phyloP scores from a whole-genome alignment of 2,797 vertebrate genomes.

The Eulemur coronatus region DNA sequence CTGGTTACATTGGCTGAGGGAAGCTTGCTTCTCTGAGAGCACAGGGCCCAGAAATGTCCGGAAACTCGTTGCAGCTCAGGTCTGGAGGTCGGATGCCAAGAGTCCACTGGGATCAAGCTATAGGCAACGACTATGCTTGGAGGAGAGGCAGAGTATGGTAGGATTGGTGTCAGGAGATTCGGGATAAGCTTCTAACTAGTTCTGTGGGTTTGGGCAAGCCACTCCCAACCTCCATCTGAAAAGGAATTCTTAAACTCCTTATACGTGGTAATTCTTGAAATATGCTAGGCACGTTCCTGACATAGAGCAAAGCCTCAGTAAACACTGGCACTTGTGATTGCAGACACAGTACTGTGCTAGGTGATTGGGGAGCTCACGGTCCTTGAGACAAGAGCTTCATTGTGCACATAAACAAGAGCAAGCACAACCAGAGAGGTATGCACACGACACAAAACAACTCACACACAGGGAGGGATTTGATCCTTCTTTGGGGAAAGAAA shows the following conservation, averaged over 20 bases:
- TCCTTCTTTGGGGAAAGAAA: background rate
- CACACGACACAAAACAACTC: background rate
- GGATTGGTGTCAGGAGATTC: background rate
- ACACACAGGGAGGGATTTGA: background rate
- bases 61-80: background rate
- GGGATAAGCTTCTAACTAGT: background rate
- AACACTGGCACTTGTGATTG: fast-evolving
- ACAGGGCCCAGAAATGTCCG: background rate
- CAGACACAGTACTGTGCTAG: fast-evolving
- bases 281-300: background rate
- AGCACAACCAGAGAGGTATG: no score
- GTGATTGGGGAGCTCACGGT: background rate
- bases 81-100: background rate
- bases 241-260: background rate
- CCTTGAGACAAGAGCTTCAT: background rate
- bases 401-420: background rate
- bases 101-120: background rate
- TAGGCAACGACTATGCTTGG: no score
- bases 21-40: background rate
- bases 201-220: background rate
- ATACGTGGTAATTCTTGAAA: background rate
- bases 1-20: background rate
- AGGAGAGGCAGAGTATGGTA: background rate
- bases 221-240: background rate
- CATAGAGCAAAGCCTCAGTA: background rate